Evolutionary conservation across 2,113 vertebrate genomes (phyloP).

Genomic region (Neolamprologus caudopunctatus): DNA sequence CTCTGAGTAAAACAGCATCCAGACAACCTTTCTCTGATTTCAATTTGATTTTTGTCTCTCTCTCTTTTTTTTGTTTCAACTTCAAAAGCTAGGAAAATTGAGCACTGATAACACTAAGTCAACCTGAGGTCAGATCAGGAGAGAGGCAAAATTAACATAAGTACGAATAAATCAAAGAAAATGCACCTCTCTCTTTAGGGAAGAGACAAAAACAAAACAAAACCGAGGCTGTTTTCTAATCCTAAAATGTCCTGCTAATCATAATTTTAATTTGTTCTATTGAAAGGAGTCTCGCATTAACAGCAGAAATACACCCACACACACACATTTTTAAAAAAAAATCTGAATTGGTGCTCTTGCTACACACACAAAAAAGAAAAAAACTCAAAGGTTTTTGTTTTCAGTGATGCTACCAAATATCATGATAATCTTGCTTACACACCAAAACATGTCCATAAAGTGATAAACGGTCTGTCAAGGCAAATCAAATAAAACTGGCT

Average conservation of each 20-base stretch:
- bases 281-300: background rate
- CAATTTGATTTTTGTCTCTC: background rate
- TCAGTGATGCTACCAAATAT: background rate
- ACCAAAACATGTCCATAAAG: background rate
- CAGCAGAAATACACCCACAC: background rate
- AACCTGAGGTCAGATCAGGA: constrained; percentile 3
- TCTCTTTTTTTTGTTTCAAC: background rate
- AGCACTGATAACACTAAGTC: background rate
- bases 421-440: background rate
- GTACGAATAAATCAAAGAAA: background rate
- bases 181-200: background rate
- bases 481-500: background rate
- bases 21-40: constrained; percentile 29
- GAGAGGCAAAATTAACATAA: background rate
- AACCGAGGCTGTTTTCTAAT: background rate
- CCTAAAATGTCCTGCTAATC: background rate
- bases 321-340: background rate
- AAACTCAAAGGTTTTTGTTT: background rate
- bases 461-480: background rate
- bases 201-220: background rate
- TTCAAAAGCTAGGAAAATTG: background rate
- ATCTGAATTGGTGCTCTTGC: background rate
- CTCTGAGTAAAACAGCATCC: constrained; percentile 22
- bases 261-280: background rate
- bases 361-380: background rate